Percentiles rank a stretch among this genome's conserved stretches.
Conservation (phyloP, 2,797 vertebrate genomes). For the Oryzias dopingdopingensis region DNA sequence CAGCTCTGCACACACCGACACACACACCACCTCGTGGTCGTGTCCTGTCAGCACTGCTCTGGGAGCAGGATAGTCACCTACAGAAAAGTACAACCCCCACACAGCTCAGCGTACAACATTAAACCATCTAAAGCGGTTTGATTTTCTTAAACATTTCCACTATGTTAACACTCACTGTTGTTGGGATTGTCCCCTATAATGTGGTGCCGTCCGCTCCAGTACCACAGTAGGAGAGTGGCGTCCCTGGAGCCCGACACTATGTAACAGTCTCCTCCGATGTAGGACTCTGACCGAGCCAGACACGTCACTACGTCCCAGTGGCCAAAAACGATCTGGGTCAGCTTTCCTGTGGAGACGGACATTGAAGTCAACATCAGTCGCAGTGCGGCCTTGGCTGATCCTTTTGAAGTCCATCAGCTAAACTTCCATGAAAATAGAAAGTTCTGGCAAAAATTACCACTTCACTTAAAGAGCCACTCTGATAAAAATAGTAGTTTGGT, state of each 20-base stretch:
- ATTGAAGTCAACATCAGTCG: not conserved
- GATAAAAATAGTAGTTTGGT: too few relatives aligned
- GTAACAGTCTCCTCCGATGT: slow-evolving; percentile 97
- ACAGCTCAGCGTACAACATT: not conserved
- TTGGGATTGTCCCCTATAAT: slow-evolving; percentile 99
- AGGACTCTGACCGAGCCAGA: slow-evolving; percentile 93
- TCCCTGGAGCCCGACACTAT: slow-evolving; percentile 97
- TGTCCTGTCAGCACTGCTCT: slow-evolving; percentile 92
- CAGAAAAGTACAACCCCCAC: slow-evolving; percentile 8
- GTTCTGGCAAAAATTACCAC: too few relatives aligned
- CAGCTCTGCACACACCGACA: slow-evolving; percentile 95
- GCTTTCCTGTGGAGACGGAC: slow-evolving; percentile 81
- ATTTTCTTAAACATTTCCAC: not conserved
- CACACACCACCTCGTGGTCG: slow-evolving; percentile 93
- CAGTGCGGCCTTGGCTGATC: slow-evolving; percentile 1
- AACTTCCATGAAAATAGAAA: not conserved
- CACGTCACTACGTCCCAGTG: slow-evolving; percentile 99
- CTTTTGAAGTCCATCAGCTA: not conserved
- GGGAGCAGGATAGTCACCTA: slow-evolving; percentile 93
- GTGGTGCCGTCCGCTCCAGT: slow-evolving; percentile 97
- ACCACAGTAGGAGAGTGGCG: slow-evolving; percentile 95
- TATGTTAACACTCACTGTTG: slow-evolving; percentile 86
- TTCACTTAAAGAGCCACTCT: too few relatives aligned
- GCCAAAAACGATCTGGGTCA: slow-evolving; percentile 98
- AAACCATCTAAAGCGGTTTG: not conserved